Evolutionary conservation across 64 coral and sea anemone species (phyloP), one percentile per base, ranked within the genome.

Genomic region (Porites lutea): DNA sequence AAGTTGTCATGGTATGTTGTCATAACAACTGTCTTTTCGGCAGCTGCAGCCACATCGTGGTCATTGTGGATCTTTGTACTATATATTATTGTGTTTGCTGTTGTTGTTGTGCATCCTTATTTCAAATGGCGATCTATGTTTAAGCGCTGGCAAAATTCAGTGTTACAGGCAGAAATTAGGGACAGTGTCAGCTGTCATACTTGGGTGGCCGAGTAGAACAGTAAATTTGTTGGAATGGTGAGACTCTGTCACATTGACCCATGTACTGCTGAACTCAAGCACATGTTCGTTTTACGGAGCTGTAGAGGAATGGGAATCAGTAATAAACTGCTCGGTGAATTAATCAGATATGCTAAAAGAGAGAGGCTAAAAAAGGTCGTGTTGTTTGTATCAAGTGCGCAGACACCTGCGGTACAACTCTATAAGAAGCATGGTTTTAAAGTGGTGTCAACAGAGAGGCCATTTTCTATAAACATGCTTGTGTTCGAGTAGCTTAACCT

Each of bases 201-300:
- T 78, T 83, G 73, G 59, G 79, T 91, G 0, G 89, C 78, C 11
- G 89, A 82, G 63, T 83, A 2, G 66, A 58, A 44, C 16, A 55
- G 89, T 16, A 83, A 37, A 48, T 53, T 91, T 23, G 65, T 91
- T 57, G 78, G 78, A 8, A 91, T 91, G 89, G 89, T 83, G 0
- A 77, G 89, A 7, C 54, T 91, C 37, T 8, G 13, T 52, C 62
- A 6, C 12, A 57, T 9, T 12, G 54, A 9, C 12, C 77, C 49
- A 58, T 51, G 68, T 23, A 50, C 72, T 44, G 78, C 65, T 57
- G 52, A 91, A 52, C 59, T 91, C 23, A 47, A 73, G 53, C 64
- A 77, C 11, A 83, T 91, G 89, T 91, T 63, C 55, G 78, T 91
- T 16, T 48, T 48, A 48, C 59, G 51, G 48, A 45, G 23, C 46